Conservation (phyloP, 1,140 invertebrate species). For the Scylla paramamosain region DNA sequence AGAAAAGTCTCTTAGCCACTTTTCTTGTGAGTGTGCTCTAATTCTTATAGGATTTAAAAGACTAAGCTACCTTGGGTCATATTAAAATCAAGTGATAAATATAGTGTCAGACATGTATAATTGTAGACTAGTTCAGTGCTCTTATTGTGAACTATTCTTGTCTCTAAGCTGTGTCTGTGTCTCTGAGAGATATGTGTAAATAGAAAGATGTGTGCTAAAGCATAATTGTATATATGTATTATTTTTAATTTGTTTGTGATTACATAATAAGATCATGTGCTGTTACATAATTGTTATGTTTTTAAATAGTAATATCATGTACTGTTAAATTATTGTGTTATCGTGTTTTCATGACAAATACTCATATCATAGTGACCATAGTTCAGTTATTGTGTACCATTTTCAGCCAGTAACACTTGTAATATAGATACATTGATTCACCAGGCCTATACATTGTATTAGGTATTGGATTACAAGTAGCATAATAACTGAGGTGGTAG, state of each 20-base stretch:
- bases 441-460: neutral
- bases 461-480: neutral
- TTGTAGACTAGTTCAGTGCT: neutral
- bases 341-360: slow-evolving; percentile 41
- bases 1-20: neutral
- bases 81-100: neutral
- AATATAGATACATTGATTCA: neutral
- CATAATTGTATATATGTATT: slow-evolving; percentile 36
- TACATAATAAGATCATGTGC: slow-evolving; percentile 15
- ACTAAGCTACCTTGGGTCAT: neutral
- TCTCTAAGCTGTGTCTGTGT: neutral
- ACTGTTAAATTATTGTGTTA: slow-evolving; percentile 35
- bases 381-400: neutral
- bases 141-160: neutral
- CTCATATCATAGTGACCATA: slow-evolving; percentile 32
- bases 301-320: slow-evolving; percentile 16
- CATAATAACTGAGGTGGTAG: neutral
- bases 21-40: neutral
- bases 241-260: slow-evolving; percentile 40
- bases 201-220: slow-evolving; percentile 1
- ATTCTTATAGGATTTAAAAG: neutral
- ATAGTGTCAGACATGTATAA: neutral
- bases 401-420: neutral
- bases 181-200: neutral
- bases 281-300: neutral